phyloP scores from a whole-genome alignment of 2,113 vertebrate genomes.

The Cygnus atratus region DNA sequence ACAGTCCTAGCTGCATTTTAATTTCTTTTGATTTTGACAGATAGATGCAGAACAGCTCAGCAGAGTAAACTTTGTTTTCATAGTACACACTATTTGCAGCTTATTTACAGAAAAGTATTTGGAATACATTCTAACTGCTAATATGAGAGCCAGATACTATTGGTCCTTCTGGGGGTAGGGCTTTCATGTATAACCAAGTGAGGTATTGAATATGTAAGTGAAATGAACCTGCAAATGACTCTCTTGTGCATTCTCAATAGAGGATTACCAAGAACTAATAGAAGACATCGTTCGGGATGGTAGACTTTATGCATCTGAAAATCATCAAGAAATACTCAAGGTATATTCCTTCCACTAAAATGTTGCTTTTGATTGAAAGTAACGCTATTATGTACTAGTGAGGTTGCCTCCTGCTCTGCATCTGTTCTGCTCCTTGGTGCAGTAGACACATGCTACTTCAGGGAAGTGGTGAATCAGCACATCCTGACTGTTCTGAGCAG shows the following conservation, averaged over 20 bases:
- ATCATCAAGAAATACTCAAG: slow-evolving; percentile 99
- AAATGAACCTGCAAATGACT: not conserved
- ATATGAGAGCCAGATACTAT: not conserved
- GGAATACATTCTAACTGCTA: not conserved
- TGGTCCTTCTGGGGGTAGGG: not conserved
- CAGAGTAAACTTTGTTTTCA: not conserved
- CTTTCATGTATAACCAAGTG: not conserved
- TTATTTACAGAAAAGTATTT: not conserved
- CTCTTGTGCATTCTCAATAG: slow-evolving; percentile 75
- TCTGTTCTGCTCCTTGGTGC: not conserved
- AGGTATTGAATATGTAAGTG: not conserved
- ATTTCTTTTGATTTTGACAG: slow-evolving; percentile 6
- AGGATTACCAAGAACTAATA: slow-evolving; percentile 98
- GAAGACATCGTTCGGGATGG: slow-evolving; percentile 98
- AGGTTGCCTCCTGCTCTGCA: not conserved
- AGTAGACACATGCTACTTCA: not conserved
- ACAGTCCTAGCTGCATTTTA: not conserved
- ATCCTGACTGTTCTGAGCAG: not conserved
- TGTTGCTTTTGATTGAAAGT: not conserved
- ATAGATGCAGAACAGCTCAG: not conserved
- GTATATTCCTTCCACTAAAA: slow-evolving; percentile 53
- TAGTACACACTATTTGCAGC: not conserved
- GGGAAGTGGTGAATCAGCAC: not conserved
- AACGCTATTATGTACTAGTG: not conserved
- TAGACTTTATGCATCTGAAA: slow-evolving; percentile 96